Evolutionary conservation across 2,113 vertebrate species (phyloP).

Genomic region (Daphoenositta chrysoptera): DNA sequence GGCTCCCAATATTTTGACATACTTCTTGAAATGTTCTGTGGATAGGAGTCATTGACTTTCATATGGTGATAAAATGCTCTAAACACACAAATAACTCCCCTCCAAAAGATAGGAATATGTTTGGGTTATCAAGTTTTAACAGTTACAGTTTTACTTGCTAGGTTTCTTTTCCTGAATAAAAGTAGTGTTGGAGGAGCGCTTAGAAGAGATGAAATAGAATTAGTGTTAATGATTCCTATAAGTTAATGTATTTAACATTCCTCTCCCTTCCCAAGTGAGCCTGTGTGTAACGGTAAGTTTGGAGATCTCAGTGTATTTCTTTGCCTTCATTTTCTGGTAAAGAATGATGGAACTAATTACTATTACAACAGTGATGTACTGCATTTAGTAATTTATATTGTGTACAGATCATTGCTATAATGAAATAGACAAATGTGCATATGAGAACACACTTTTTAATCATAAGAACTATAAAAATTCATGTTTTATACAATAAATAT

Average conservation of each 20-base stretch:
- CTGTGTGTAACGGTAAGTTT: slow-evolving; percentile 2
- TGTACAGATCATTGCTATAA: not conserved
- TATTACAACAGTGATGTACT: slow-evolving; percentile 10
- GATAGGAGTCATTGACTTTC: not conserved
- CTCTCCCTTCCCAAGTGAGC: not conserved
- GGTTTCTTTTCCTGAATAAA: not conserved
- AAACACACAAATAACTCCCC: not conserved
- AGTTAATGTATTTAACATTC: not conserved
- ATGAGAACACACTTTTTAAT: slow-evolving; percentile 3
- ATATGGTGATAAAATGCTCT: slow-evolving; percentile 11
- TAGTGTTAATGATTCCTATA: not conserved
- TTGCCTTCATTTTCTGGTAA: slow-evolving; percentile 5
- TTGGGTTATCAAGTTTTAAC: not conserved
- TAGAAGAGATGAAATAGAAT: not conserved
- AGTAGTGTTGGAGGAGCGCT: not conserved
- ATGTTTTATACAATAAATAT: not conserved
- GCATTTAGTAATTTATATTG: slow-evolving; percentile 29
- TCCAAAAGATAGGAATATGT: not conserved
- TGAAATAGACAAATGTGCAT: slow-evolving; percentile 21
- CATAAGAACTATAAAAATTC: slow-evolving; percentile 6
- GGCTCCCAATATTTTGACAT: slow-evolving; percentile 39
- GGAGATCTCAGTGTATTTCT: slow-evolving; percentile 30
- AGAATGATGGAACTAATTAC: slow-evolving; percentile 7
- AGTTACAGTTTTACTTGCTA: not conserved
- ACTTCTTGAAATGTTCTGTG: slow-evolving; percentile 15